phyloP scores from a whole-genome alignment of 2,797 vertebrate species.

The Picus viridis region DNA sequence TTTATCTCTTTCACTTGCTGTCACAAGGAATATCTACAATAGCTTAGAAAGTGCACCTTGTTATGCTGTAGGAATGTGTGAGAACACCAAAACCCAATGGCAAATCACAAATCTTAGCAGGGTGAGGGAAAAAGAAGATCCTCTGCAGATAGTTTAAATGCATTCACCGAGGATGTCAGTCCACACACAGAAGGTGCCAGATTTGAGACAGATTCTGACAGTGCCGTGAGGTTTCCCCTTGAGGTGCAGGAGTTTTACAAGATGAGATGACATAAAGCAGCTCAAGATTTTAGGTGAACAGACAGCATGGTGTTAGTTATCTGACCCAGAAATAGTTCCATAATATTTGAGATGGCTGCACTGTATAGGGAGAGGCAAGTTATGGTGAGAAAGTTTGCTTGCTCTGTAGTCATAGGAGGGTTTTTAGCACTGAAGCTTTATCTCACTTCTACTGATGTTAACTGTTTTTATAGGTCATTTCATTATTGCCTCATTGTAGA shows the following conservation, averaged over 20 bases:
- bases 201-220: neutral
- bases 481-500: slow-evolving; percentile 39
- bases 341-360: neutral
- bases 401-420: neutral
- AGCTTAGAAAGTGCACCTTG: neutral
- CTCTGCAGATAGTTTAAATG: neutral
- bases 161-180: neutral
- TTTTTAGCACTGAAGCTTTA: slow-evolving; percentile 26
- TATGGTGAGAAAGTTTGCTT: neutral
- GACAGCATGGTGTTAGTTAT: neutral
- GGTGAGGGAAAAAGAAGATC: neutral
- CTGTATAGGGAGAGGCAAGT: neutral
- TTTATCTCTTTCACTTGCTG: neutral
- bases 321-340: neutral
- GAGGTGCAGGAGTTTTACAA: neutral
- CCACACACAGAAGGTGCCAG: neutral
- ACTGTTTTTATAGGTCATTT: slow-evolving; percentile 60
- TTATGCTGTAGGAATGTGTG: neutral
- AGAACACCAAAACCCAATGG: neutral
- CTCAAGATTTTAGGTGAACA: neutral
- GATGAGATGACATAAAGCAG: neutral
- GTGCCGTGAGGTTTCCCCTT: neutral
- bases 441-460: slow-evolving; percentile 38
- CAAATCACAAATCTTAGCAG: neutral
- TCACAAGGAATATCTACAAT: neutral